Conservation (phyloP, 2,888 invertebrate species). For the Erynnis tages region DNA sequence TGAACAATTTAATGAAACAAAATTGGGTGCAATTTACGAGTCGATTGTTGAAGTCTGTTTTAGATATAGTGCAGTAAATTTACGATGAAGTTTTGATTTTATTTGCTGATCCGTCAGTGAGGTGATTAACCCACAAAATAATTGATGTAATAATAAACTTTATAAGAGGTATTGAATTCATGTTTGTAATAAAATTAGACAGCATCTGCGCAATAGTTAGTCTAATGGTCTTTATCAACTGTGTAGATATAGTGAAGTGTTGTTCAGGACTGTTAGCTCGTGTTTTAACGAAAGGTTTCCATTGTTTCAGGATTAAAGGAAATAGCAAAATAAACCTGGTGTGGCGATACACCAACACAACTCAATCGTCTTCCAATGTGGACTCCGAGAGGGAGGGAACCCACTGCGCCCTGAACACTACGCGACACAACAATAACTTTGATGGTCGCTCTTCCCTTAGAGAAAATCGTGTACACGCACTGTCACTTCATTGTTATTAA, state of each 20-base stretch:
- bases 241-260: neutral
- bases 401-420: constrained; percentile 56
- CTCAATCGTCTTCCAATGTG: constrained; percentile 57
- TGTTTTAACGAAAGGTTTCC: neutral
- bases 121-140: too few species aligned
- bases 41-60: neutral
- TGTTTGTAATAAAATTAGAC: neutral
- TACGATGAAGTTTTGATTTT: neutral
- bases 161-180: too few species aligned
- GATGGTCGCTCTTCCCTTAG: constrained; percentile 71
- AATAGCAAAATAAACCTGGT: constrained; percentile 47
- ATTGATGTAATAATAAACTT: too few species aligned
- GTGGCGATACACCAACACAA: constrained; percentile 47
- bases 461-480: constrained; percentile 71
- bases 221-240: neutral
- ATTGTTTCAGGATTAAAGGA: constrained; percentile 72
- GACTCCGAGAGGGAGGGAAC: constrained; percentile 53
- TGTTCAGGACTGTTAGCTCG: neutral
- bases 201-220: neutral
- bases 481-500: constrained; percentile 82
- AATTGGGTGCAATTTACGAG: constrained; percentile 4
- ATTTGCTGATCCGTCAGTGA: neutral
- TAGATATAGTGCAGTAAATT: neutral
- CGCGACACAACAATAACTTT: constrained; percentile 54
- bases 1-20: neutral